Evolutionary conservation across 92 coral and sea anemone genomes (phyloP), one percentile per base, ranked within the genome.

Genomic region (Actinostola sp.): DNA sequence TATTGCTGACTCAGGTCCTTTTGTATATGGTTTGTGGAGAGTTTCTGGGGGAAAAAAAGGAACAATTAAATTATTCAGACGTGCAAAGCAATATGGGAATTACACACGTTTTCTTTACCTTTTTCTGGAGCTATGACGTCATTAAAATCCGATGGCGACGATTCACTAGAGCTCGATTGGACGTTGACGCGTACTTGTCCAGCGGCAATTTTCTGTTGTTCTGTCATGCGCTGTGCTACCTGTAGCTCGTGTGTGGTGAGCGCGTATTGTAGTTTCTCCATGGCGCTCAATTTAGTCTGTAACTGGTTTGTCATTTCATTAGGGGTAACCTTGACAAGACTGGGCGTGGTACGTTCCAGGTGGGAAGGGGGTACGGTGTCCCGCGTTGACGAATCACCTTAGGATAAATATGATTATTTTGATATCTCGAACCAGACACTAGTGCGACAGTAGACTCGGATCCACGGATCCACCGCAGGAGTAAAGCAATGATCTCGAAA

Each of bases 231-330:
- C 80, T 88, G 92, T 48, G 98, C 98, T 45, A 81, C 93, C 72
- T 91, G 93, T 55, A 93, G 89, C 50, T 93, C 98, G 50, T 87
- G 97, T 14, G 93, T 72, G 6, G 98, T 93, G 44, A 93, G 86
- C 41, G 90, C 97, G 71, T 93, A 93, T 48, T 93, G 98, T 42
- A 93, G 84, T 26, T 83, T 92, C 75, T 93, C 97, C 77, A 93
- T 84, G 13, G 93, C 97, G 69, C 79, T 81, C 15, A 93, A 88
- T 44, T 90, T 81, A 72, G 89, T 78, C 54, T 80, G 96, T 30
- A 90, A 30, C 28, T 87, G 80, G 54, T 90, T 85, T 27, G 79
- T 76, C 70, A 83, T 76, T 67, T 90, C 79, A 3, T 78, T 35
- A 20, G 96, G 92, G 21, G 92, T 90, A 17, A 83, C 34, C 31